Conservation (phyloP, 2,888 invertebrate species). For the Sipha maydis region DNA sequence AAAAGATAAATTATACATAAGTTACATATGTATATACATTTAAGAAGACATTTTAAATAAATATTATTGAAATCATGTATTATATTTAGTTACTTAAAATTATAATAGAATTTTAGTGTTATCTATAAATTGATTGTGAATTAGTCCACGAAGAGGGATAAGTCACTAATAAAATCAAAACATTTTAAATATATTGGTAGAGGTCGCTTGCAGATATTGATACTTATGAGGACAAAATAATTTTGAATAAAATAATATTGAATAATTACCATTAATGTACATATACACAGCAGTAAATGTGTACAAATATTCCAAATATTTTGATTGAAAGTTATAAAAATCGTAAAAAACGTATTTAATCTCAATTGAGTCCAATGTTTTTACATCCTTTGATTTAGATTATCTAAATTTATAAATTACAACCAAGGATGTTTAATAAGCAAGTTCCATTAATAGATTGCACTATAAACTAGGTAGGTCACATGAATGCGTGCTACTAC, state of each 20-base stretch:
- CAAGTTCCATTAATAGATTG: neutral
- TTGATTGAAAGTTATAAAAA: too few species aligned
- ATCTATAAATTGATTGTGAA: neutral
- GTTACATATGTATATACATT: too few species aligned
- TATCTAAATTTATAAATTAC: neutral
- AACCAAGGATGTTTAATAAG: neutral
- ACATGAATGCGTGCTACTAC: neutral
- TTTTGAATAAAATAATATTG: too few species aligned
- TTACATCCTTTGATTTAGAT: neutral
- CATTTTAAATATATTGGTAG: neutral
- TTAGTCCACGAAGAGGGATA: neutral
- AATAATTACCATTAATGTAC: too few species aligned
- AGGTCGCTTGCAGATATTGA: neutral
- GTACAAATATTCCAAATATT: too few species aligned
- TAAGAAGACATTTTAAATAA: too few species aligned
- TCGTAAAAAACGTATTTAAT: too few species aligned
- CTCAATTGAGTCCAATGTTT: neutral
- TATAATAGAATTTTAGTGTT: neutral
- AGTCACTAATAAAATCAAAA: neutral
- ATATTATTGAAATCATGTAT: too few species aligned
- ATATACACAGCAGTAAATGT: too few species aligned
- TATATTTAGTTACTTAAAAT: too few species aligned
- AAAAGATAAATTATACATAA: too few species aligned
- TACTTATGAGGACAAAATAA: too few species aligned
- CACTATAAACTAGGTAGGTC: constrained; percentile 21